A percentile compares a stretch with the other conserved stretches of the same genome.
Evolutionary conservation across 2,888 invertebrate species (phyloP).

Genomic region (Drosophila affinis): DNA sequence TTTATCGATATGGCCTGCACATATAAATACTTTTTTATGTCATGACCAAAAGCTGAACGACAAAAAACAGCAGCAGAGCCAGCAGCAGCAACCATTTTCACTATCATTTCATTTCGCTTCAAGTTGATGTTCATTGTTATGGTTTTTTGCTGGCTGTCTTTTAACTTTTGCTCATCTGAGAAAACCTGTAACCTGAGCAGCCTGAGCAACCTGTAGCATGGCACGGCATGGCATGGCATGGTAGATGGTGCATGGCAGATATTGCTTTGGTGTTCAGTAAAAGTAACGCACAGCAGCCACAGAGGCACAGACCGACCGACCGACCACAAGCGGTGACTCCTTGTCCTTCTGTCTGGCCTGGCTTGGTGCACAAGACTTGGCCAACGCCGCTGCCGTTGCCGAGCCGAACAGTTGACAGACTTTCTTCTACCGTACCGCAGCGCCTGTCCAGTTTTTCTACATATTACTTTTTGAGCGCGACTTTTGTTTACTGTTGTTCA

Average conservation of each 20-base stretch:
- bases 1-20: conserved; percentile 43
- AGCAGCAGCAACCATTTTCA: conserved; percentile 62
- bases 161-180: conserved; percentile 39
- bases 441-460: conserved; percentile 74
- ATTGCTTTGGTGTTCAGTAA: conserved; percentile 45
- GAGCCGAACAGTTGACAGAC: conserved; percentile 58
- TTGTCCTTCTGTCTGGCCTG: conserved; percentile 46
- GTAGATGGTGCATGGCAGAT: neutral
- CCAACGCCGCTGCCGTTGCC: conserved; percentile 58
- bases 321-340: conserved; percentile 32
- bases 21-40: conserved; percentile 56
- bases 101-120: conserved; percentile 66
- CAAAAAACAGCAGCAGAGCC: conserved; percentile 20
- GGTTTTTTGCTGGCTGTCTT: conserved; percentile 48
- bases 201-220: conserved; percentile 21
- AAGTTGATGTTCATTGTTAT: conserved; percentile 56
- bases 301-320: too few relatives aligned
- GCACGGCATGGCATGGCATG: conserved; percentile 16
- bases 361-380: conserved; percentile 41
- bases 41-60: conserved; percentile 65
- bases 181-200: conserved; percentile 42
- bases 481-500: conserved; percentile 58
- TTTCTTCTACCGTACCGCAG: conserved; percentile 61
- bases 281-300: conserved; percentile 57
- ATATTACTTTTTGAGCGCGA: conserved; percentile 58